phyloP scores from a whole-genome alignment of 2,113 vertebrate species.

The Numenius arquata region DNA sequence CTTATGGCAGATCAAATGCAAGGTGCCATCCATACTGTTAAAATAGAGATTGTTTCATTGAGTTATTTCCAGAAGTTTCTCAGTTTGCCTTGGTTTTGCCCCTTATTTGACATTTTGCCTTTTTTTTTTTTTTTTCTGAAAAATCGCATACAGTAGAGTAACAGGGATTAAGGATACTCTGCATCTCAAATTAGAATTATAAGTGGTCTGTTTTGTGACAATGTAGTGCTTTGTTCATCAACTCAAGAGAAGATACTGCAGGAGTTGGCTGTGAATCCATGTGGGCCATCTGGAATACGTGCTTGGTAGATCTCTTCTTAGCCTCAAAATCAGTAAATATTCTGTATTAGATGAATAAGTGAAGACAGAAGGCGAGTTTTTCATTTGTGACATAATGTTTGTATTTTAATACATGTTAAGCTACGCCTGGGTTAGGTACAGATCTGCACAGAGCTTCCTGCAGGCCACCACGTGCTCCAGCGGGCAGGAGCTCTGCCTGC shows the following conservation, averaged over 20 bases:
- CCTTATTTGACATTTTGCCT: background rate
- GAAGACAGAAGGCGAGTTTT: background rate
- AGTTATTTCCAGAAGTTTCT: background rate
- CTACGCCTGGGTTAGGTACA: rapidly evolving
- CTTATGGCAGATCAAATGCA: background rate
- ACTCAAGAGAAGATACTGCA: background rate
- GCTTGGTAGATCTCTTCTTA: background rate
- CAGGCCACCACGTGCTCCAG: rapidly evolving
- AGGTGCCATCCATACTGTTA: background rate
- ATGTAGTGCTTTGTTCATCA: background rate
- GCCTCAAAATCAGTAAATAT: background rate
- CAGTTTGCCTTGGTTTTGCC: background rate
- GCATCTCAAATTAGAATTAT: background rate
- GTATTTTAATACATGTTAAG: background rate
- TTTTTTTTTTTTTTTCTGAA: background rate
- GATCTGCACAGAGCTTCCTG: background rate
- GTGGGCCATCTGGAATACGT: rapidly evolving
- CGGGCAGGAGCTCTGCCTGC: background rate
- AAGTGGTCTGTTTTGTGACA: rapidly evolving
- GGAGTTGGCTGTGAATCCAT: background rate
- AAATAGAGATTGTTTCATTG: background rate
- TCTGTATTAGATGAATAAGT: background rate
- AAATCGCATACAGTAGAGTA: background rate
- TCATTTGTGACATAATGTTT: background rate
- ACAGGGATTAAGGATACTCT: background rate